Conservation (phyloP, 2,888 invertebrate genomes). For the Drosophila helvetica region DNA sequence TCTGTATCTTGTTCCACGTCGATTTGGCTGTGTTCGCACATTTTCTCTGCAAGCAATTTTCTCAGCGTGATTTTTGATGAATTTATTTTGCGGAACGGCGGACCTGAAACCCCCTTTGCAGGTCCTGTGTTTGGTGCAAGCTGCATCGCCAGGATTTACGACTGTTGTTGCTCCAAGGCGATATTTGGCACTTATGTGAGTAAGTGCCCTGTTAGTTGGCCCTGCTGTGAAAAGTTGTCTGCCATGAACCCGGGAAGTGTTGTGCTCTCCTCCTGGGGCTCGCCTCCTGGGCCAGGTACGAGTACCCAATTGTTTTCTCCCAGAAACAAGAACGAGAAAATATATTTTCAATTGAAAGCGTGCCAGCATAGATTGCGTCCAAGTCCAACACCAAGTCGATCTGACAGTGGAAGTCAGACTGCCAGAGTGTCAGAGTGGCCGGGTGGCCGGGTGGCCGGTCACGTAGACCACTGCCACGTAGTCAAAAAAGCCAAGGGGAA, state of each 20-base stretch:
- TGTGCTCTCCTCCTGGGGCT: neutral
- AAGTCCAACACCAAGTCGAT: slow-evolving; percentile 12
- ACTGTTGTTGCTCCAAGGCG: neutral
- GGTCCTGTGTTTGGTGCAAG: slow-evolving; percentile 28
- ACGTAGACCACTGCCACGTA: slow-evolving; percentile 50
- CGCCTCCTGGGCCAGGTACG: neutral
- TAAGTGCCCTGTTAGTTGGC: slow-evolving; percentile 9
- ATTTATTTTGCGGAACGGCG: slow-evolving; percentile 41
- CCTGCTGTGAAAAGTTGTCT: slow-evolving; percentile 15
- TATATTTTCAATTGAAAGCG: slow-evolving; percentile 50
- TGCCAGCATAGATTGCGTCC: slow-evolving; percentile 12
- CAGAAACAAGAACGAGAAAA: slow-evolving; percentile 2
- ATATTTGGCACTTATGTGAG: slow-evolving; percentile 46
- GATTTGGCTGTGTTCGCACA: slow-evolving; percentile 44
- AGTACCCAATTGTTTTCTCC: slow-evolving; percentile 42
- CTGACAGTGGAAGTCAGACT: slow-evolving; percentile 15
- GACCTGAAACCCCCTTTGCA: slow-evolving; percentile 19
- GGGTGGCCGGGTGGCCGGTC: slow-evolving; percentile 7
- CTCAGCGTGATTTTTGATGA: slow-evolving; percentile 64
- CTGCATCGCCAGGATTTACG: slow-evolving; percentile 27
- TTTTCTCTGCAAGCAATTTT: slow-evolving; percentile 56
- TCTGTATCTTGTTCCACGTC: too few relatives aligned
- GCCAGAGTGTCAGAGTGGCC: slow-evolving; percentile 12
- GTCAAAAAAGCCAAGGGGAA: neutral
- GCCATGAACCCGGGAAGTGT: neutral